Conservation (phyloP, 2,888 invertebrate genomes). For the Melanophora roralis region DNA sequence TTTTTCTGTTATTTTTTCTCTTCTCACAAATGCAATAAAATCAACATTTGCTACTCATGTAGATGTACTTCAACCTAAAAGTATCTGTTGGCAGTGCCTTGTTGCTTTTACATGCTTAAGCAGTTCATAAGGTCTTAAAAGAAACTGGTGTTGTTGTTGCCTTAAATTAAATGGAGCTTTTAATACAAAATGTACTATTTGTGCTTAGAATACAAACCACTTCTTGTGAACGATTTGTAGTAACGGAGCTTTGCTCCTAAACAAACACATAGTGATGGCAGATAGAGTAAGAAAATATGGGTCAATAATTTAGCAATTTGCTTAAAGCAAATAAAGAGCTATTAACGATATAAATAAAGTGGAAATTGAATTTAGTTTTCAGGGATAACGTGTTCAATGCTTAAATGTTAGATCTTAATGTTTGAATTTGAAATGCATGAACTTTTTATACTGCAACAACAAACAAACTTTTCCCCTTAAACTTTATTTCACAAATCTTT, state of each 20-base stretch:
- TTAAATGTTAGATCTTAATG: too few relatives aligned
- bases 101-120: neutral
- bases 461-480: neutral
- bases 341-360: neutral
- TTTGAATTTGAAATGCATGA: too few relatives aligned
- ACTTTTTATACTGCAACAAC: too few relatives aligned
- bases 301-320: slow-evolving; percentile 24
- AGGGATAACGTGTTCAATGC: too few relatives aligned
- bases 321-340: neutral
- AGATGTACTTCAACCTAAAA: neutral
- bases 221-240: neutral
- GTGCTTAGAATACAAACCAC: slow-evolving; percentile 22
- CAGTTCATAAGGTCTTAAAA: neutral
- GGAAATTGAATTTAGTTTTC: neutral
- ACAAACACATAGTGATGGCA: neutral
- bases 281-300: neutral
- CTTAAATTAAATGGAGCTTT: slow-evolving; percentile 1
- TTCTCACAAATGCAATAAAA: slow-evolving; percentile 40
- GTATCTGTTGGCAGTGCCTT: neutral
- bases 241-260: neutral
- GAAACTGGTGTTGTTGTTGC: neutral
- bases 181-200: slow-evolving; percentile 27
- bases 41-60: slow-evolving; percentile 40
- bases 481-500: neutral
- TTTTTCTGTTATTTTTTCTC: slow-evolving; percentile 18